Conservation (phyloP, 2,888 invertebrate species). For the Uloborus plumipes region DNA sequence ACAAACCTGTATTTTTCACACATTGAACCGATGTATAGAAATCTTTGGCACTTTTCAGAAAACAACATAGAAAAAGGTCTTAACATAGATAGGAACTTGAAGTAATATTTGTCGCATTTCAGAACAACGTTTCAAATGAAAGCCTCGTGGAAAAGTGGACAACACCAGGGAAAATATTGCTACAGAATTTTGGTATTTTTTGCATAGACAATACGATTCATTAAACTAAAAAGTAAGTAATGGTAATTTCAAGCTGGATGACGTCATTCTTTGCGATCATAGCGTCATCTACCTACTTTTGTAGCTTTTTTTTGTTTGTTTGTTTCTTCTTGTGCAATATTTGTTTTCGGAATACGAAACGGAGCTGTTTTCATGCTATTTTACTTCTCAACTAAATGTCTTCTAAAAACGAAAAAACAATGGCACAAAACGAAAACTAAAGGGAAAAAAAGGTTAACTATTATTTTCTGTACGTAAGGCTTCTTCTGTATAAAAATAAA, state of each 20-base stretch:
- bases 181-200: neutral
- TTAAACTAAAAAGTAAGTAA: constrained; percentile 45
- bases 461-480: too few species aligned
- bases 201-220: constrained; percentile 17
- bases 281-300: constrained; percentile 35
- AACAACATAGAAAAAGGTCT: neutral
- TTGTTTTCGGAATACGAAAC: too few species aligned
- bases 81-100: constrained; percentile 38
- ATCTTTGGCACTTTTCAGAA: constrained; percentile 54
- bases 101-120: constrained; percentile 13
- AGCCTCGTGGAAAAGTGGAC: neutral
- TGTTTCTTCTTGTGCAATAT: too few species aligned
- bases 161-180: constrained; percentile 1
- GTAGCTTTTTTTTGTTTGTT: neutral
- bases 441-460: too few species aligned
- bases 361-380: too few species aligned
- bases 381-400: too few species aligned
- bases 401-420: too few species aligned
- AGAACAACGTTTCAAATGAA: neutral
- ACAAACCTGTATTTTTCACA: constrained; percentile 45
- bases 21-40: constrained; percentile 16
- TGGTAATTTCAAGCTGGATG: constrained; percentile 43
- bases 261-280: constrained; percentile 42
- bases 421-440: too few species aligned
- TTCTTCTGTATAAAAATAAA: too few species aligned